Conservation (phyloP, 2,888 invertebrate species). For the Dicycla oo region DNA sequence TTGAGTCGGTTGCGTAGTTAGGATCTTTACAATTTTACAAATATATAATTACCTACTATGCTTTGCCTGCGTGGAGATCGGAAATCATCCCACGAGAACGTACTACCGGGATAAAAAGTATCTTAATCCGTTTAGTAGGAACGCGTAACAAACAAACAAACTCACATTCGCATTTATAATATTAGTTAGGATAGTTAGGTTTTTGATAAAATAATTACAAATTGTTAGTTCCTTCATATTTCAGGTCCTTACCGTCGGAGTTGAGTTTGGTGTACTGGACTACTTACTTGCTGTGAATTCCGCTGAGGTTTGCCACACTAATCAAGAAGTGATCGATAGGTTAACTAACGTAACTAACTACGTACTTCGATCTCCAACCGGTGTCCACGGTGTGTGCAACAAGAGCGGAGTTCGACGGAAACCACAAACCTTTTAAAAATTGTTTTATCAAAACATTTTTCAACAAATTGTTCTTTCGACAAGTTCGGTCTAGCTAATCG, state of each 20-base stretch:
- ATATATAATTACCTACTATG: too few relatives aligned
- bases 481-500: conserved; percentile 10
- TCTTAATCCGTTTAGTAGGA: too few relatives aligned
- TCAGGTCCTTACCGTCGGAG: not conserved
- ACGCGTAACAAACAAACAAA: too few relatives aligned
- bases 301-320: conserved; percentile 9
- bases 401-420: conserved; percentile 4
- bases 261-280: conserved; percentile 7
- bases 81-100: too few relatives aligned
- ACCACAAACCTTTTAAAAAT: conserved; percentile 19
- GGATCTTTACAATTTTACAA: too few relatives aligned
- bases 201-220: not conserved
- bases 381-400: conserved; percentile 2
- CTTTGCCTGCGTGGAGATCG: too few relatives aligned
- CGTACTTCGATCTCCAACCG: not conserved
- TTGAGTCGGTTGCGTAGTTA: too few relatives aligned
- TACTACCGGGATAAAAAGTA: too few relatives aligned
- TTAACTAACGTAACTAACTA: conserved; percentile 30
- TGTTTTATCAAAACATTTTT: conserved; percentile 41
- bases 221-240: not conserved
- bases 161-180: too few relatives aligned
- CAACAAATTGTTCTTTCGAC: conserved; percentile 34
- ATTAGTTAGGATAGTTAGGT: too few relatives aligned
- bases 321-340: conserved; percentile 17
- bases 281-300: conserved; percentile 26